These are phyloP conservation scores for Nothobranchius kuhntae DNA, from an alignment of 2,113 vertebrate species.

Conservation along the genomic window DNA sequence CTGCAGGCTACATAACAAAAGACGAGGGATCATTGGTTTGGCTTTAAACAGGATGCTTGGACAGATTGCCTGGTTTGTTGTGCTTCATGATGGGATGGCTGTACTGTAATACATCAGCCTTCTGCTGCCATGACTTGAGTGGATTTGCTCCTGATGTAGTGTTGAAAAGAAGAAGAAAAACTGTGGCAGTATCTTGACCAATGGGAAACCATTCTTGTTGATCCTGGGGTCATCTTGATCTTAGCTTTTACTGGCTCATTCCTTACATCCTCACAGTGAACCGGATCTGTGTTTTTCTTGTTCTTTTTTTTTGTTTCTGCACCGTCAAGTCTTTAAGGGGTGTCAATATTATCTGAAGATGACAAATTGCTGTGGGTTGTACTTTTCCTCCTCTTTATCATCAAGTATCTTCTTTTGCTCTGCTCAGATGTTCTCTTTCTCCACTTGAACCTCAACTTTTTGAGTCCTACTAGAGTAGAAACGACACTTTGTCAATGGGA, in stretches of 20 bases:
- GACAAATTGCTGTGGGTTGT: slow-evolving; percentile 7
- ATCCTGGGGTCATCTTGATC: slow-evolving; percentile 40
- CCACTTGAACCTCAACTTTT: neutral
- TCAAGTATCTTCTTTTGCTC: neutral
- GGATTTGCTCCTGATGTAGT: slow-evolving; percentile 1
- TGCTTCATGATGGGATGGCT: neutral
- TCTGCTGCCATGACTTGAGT: slow-evolving; percentile 20
- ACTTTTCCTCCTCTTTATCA: slow-evolving; percentile 25
- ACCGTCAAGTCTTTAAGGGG: slow-evolving; percentile 9
- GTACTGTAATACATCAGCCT: slow-evolving; percentile 7
- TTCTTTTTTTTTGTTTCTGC: slow-evolving; percentile 16
- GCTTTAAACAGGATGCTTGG: slow-evolving; percentile 17
- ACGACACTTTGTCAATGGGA: neutral
- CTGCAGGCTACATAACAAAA: slow-evolving; percentile 3
- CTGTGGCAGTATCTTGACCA: slow-evolving; percentile 8
- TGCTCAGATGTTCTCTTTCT: too few species aligned
- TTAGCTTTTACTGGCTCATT: slow-evolving; percentile 16
- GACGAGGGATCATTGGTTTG: slow-evolving; percentile 16
- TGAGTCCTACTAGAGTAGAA: neutral
- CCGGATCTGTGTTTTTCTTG: slow-evolving; percentile 29
- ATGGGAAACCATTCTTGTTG: slow-evolving; percentile 8
- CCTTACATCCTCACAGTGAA: slow-evolving; percentile 8
- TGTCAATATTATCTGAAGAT: slow-evolving; percentile 13
- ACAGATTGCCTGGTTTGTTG: slow-evolving; percentile 7
- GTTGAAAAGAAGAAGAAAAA: slow-evolving; percentile 4